phyloP scores from a whole-genome alignment of 2,113 vertebrate genomes.

The Trogon melanurus region DNA sequence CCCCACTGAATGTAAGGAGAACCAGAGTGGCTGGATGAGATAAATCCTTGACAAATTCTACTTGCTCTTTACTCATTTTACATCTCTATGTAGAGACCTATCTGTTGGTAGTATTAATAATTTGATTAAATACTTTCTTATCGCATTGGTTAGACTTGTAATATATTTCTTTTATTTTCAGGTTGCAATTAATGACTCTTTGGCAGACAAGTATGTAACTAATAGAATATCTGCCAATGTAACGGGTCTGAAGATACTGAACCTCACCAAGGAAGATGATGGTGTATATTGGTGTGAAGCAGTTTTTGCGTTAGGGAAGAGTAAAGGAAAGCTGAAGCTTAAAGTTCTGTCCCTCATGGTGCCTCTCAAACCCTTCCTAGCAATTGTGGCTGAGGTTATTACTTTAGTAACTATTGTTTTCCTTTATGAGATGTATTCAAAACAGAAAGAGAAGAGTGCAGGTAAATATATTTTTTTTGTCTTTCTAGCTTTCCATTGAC shows the following conservation, averaged over 20 bases:
- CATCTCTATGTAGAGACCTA: rapidly evolving
- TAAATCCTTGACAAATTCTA: not conserved
- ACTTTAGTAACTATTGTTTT: slow-evolving; percentile 79
- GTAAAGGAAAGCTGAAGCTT: slow-evolving; percentile 60
- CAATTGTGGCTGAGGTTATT: slow-evolving; percentile 80
- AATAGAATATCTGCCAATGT: not conserved
- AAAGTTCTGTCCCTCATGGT: slow-evolving; percentile 80
- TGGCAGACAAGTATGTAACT: slow-evolving; percentile 58
- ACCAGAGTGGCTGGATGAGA: not conserved
- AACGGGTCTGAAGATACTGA: slow-evolving; percentile 73
- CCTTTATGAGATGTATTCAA: slow-evolving; percentile 77
- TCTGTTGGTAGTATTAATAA: not conserved
- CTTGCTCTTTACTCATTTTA: not conserved
- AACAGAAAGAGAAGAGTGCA: slow-evolving; percentile 39
- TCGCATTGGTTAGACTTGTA: not conserved
- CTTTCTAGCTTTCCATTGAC: not conserved
- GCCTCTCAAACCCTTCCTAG: slow-evolving; percentile 89
- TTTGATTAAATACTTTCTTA: not conserved
- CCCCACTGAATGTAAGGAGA: not conserved
- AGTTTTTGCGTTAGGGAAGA: slow-evolving; percentile 70
- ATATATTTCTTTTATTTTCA: slow-evolving; percentile 31
- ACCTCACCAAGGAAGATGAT: slow-evolving; percentile 74
- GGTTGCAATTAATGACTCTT: slow-evolving; percentile 49
- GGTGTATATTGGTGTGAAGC: slow-evolving; percentile 84
- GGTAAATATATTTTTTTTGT: slow-evolving; percentile 41